Percentiles rank a stretch among this genome's conserved stretches.
Evolutionary conservation across 2,797 vertebrate species (phyloP).

Genomic region (Tangara arthus): DNA sequence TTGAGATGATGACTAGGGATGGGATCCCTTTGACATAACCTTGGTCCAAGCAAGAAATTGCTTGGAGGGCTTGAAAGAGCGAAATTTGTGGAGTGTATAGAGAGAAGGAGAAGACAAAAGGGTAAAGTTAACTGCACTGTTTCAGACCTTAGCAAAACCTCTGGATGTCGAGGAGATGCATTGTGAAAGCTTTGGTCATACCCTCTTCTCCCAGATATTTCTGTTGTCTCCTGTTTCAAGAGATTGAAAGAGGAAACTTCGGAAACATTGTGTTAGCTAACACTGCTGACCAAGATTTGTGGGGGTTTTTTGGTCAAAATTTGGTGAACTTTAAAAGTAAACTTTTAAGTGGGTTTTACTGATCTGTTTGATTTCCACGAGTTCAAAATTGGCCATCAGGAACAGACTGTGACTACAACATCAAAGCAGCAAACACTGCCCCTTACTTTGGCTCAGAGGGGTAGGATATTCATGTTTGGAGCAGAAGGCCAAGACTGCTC

Average conservation of each 20-base stretch:
- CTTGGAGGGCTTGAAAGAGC: background rate
- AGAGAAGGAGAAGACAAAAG: background rate
- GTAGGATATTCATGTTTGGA: background rate
- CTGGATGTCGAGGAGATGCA: background rate
- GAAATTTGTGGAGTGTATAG: background rate
- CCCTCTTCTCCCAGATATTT: background rate
- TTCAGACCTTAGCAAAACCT: background rate
- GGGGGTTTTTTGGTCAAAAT: background rate
- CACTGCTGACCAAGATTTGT: background rate
- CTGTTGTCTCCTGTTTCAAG: background rate
- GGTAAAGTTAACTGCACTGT: background rate
- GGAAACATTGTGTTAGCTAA: background rate
- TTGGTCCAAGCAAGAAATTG: background rate
- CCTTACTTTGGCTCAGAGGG: background rate
- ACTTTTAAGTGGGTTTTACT: background rate
- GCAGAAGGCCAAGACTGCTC: background rate
- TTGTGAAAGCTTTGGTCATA: background rate
- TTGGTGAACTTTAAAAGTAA: background rate
- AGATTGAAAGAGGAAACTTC: background rate
- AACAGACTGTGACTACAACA: accelerated
- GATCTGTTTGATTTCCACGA: background rate
- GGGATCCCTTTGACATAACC: background rate
- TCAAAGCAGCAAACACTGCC: background rate
- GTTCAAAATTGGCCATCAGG: background rate
- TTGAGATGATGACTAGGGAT: background rate